Evolutionary conservation across 2,113 vertebrate genomes (phyloP).

Genomic region (Oryzias celebensis): DNA sequence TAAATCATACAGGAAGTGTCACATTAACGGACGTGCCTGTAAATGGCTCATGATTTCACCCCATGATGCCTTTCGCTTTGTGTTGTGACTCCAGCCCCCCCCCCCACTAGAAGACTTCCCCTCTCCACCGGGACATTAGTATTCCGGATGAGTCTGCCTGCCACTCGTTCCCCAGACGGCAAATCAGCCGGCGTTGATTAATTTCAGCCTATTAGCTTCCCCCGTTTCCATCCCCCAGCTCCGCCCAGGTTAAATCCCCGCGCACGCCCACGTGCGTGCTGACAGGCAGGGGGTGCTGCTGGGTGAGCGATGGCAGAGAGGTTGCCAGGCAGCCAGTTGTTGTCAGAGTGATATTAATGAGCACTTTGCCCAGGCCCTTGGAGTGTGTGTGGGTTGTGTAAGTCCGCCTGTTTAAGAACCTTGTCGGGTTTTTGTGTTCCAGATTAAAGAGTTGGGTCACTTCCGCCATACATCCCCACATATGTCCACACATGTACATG

Average conservation of each 20-base stretch:
- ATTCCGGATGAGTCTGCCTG: constrained; percentile 72
- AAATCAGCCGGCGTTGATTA: constrained; percentile 82
- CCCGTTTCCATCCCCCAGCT: constrained; percentile 66
- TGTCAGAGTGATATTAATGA: constrained; percentile 84
- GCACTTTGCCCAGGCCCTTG: constrained; percentile 60
- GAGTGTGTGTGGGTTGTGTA: constrained; percentile 27
- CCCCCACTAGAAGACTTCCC: neutral
- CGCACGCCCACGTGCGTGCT: constrained; percentile 56
- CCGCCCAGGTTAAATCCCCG: constrained; percentile 82
- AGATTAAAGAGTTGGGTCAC: constrained; percentile 13
- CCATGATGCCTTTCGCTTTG: neutral
- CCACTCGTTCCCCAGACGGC: constrained; percentile 74
- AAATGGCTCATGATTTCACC: neutral
- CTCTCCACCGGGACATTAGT: constrained; percentile 69
- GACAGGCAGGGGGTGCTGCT: constrained; percentile 54
- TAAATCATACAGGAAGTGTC: neutral
- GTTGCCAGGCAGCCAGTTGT: constrained; percentile 78
- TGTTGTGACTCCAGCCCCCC: neutral
- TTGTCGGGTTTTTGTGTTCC: constrained; percentile 25
- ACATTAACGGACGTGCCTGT: neutral
- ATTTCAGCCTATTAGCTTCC: constrained; percentile 84
- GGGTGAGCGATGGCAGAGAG: constrained; percentile 76
- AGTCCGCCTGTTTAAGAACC: constrained; percentile 15
- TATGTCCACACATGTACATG: constrained; percentile 35
- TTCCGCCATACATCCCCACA: neutral